Percentiles rank a stretch among this genome's conserved stretches.
phyloP scores from a whole-genome alignment of 2,888 invertebrate species.

The Bombylius discolor region DNA sequence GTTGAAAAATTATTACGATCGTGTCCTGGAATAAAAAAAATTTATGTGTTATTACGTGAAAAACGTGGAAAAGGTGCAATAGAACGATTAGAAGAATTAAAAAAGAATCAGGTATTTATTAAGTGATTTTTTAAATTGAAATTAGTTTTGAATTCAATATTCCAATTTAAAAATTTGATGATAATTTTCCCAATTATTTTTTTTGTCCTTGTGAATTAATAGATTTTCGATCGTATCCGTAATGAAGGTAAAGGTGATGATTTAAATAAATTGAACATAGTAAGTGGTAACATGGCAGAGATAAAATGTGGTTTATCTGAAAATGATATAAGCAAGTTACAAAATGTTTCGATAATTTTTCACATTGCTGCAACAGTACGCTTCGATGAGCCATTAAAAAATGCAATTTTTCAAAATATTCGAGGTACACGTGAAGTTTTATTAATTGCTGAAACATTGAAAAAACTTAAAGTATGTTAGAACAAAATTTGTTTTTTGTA shows the following conservation, averaged over 20 bases:
- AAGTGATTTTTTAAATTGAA: no score
- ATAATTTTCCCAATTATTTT: background rate
- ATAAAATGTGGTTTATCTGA: background rate
- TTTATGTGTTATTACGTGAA: slow-evolving; percentile 59
- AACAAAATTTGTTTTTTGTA: background rate
- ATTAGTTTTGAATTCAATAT: no score
- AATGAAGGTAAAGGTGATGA: background rate
- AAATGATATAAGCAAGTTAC: background rate
- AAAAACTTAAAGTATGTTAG: background rate
- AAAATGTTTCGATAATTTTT: background rate
- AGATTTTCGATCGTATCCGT: background rate
- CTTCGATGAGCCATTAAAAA: background rate
- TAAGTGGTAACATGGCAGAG: background rate
- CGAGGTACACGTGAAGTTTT: background rate
- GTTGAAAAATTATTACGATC: slow-evolving; percentile 70
- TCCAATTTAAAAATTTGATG: no score
- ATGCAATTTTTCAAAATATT: background rate
- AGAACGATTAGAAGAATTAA: slow-evolving; percentile 48
- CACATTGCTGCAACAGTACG: background rate
- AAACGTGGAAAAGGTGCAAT: slow-evolving; percentile 49
- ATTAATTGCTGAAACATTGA: background rate
- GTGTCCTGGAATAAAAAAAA: slow-evolving; percentile 52
- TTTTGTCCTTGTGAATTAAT: background rate
- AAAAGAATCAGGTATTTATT: background rate
- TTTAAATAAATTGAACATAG: background rate